These are phyloP conservation scores for Sphaeramia orbicularis DNA, from an alignment of 2,797 vertebrate species.

Conservation along the genomic window DNA sequence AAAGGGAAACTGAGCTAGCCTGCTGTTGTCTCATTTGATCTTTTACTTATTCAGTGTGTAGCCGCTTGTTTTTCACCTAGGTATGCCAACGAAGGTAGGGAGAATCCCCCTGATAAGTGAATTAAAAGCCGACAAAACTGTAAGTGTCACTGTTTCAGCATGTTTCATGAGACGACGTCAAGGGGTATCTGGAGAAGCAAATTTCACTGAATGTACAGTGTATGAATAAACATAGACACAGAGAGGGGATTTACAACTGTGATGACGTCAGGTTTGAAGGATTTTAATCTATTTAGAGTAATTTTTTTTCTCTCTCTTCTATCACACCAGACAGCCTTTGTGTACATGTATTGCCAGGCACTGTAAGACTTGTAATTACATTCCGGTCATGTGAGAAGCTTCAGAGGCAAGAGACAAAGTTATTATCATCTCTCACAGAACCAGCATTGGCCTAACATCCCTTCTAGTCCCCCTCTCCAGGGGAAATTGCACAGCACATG, in stretches of 20 bases:
- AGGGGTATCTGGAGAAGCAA: slow-evolving; percentile 10
- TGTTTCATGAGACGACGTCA: slow-evolving; percentile 51
- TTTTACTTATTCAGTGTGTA: slow-evolving; percentile 22
- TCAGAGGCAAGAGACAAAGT: slow-evolving; percentile 49
- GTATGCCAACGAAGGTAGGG: slow-evolving; percentile 3
- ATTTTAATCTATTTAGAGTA: slow-evolving; percentile 30
- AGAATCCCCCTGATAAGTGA: slow-evolving; percentile 19
- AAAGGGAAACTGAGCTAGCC: neutral
- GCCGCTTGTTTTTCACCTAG: slow-evolving; percentile 9
- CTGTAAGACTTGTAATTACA: slow-evolving; percentile 50
- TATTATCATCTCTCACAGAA: slow-evolving; percentile 46
- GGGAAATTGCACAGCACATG: slow-evolving; percentile 16
- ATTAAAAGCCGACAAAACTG: slow-evolving; percentile 31
- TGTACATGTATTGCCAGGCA: slow-evolving; percentile 9
- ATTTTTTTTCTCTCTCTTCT: slow-evolving; percentile 24
- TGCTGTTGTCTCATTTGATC: slow-evolving; percentile 25
- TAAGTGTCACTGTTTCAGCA: slow-evolving; percentile 35
- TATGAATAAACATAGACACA: slow-evolving; percentile 17
- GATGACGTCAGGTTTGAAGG: slow-evolving; percentile 43
- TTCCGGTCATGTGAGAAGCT: slow-evolving; percentile 61
- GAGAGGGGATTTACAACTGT: slow-evolving; percentile 29
- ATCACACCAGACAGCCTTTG: slow-evolving; percentile 32
- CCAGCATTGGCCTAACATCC: slow-evolving; percentile 14
- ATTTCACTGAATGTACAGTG: neutral
- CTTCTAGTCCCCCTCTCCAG: slow-evolving; percentile 25